Evolutionary conservation across 2,888 invertebrate genomes (phyloP).

Genomic region (Rhagium mordax): DNA sequence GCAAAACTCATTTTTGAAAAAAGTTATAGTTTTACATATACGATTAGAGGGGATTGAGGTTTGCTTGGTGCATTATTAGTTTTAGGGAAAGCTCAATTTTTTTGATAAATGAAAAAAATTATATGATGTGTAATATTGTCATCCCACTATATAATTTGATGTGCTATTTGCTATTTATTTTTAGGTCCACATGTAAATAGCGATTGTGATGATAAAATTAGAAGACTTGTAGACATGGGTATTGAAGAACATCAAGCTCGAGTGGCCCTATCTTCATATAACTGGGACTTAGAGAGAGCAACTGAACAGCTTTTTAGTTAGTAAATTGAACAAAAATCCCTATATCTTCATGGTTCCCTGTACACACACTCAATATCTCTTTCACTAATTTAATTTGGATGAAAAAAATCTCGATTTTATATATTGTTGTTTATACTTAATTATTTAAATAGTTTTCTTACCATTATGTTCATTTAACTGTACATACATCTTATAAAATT

Average conservation of each 20-base stretch:
- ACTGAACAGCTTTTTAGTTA: conserved; percentile 92
- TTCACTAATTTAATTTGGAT: conserved; percentile 15
- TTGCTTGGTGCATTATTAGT: too few species aligned
- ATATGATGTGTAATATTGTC: too few species aligned
- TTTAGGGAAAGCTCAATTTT: too few species aligned
- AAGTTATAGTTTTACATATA: too few species aligned
- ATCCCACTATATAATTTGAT: too few species aligned
- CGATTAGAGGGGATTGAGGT: too few species aligned
- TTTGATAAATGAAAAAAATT: too few species aligned
- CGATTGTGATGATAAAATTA: conserved; percentile 91
- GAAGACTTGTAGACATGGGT: conserved; percentile 94
- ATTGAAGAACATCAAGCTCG: conserved; percentile 91
- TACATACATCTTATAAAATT: conserved; percentile 39
- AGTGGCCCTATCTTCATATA: conserved; percentile 91
- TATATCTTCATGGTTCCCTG: not conserved
- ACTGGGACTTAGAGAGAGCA: conserved; percentile 94
- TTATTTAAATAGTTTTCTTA: conserved; percentile 6
- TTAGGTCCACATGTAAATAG: conserved; percentile 81
- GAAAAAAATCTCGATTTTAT: conserved; percentile 24
- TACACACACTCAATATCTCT: conserved; percentile 29
- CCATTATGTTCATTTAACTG: conserved; percentile 29
- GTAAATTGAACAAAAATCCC: conserved; percentile 62
- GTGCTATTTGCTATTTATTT: conserved; percentile 35
- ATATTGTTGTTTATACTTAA: conserved; percentile 30
- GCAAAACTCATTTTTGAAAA: too few species aligned